Percentiles rank a stretch among this genome's conserved stretches.
These are phyloP conservation scores for Heterochromis multidens DNA, from an alignment of 2,113 vertebrate genomes.

Conservation along the genomic window DNA sequence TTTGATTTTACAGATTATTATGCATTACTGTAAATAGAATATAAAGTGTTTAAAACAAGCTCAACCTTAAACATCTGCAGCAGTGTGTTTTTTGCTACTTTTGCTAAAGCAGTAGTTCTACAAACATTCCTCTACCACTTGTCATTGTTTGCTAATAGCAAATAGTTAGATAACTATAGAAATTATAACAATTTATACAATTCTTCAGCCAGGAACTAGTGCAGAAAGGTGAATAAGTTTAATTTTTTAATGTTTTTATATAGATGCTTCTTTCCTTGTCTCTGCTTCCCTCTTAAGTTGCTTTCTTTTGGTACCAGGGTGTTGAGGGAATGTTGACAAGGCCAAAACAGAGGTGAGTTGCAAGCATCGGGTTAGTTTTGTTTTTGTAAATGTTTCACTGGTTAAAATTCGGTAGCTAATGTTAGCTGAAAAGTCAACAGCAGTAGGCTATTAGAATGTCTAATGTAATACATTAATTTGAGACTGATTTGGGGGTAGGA, in stretches of 20 bases:
- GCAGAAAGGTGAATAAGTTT: neutral
- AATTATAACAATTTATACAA: too few species aligned
- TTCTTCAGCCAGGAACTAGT: too few species aligned
- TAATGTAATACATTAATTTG: neutral
- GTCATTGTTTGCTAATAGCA: neutral
- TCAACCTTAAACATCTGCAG: neutral
- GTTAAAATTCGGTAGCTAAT: neutral
- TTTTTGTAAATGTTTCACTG: neutral
- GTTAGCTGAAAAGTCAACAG: neutral
- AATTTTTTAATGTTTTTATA: neutral
- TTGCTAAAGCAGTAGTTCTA: too few species aligned
- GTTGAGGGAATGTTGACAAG: neutral
- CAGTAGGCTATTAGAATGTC: neutral
- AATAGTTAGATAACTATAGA: neutral
- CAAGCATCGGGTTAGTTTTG: neutral
- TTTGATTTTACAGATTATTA: neutral
- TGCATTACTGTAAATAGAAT: neutral
- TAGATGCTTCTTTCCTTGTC: too few species aligned
- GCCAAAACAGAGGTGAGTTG: neutral
- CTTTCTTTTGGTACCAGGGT: neutral
- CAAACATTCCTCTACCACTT: too few species aligned
- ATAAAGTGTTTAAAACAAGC: neutral
- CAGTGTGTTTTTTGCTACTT: too few species aligned
- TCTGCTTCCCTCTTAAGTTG: neutral
- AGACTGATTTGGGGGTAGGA: neutral